Conservation (phyloP, 2,888 invertebrate genomes). For the Protodeltote pygarga region DNA sequence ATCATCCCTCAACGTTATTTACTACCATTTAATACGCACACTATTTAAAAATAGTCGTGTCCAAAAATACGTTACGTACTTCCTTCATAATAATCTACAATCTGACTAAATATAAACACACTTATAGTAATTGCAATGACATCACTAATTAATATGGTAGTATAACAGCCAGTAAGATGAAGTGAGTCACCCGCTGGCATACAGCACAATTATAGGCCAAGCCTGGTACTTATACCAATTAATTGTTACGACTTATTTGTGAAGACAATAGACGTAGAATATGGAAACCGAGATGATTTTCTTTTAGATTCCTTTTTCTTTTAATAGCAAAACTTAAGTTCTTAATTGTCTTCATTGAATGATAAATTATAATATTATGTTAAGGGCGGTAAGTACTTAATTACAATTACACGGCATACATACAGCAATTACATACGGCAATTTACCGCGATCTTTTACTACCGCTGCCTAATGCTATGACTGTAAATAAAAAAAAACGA, state of each 20-base stretch:
- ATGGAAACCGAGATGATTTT: constrained; percentile 16
- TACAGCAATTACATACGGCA: no score
- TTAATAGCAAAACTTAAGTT: background rate
- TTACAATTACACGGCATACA: no score
- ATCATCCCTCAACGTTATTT: no score
- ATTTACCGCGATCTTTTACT: no score
- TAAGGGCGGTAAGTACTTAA: no score
- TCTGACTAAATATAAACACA: constrained; percentile 45
- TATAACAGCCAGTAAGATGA: constrained; percentile 27
- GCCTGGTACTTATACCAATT: constrained; percentile 79
- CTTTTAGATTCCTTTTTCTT: background rate
- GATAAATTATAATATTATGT: no score
- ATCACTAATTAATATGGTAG: constrained; percentile 50
- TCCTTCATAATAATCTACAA: constrained; percentile 46
- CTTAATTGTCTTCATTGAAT: background rate
- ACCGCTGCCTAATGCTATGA: no score
- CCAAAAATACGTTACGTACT: no score
- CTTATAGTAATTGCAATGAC: constrained; percentile 47
- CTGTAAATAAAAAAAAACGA: no score
- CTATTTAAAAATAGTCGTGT: no score
- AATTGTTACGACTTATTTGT: constrained; percentile 73
- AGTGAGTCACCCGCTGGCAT: constrained; percentile 63
- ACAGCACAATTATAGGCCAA: constrained; percentile 73
- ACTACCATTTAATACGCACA: no score
- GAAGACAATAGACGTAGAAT: constrained; percentile 48